Evolutionary conservation across 2,797 vertebrate species (phyloP).

Genomic region (Danio jaintianensis): DNA sequence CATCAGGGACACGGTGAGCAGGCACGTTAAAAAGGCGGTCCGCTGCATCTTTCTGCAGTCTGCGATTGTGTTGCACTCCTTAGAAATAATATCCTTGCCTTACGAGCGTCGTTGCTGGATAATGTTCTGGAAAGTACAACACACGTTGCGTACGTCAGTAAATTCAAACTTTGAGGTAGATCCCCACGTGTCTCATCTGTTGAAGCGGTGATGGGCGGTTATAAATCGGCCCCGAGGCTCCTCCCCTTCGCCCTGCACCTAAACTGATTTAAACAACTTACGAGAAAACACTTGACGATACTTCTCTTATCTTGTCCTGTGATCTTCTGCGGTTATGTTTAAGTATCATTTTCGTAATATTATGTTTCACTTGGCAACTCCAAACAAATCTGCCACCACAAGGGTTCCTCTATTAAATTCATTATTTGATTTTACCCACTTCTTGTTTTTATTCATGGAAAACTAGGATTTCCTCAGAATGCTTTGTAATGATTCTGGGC

Average conservation of each 20-base stretch:
- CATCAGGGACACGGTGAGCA: conserved; percentile 43
- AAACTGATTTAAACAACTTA: not conserved
- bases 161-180: conserved; percentile 46
- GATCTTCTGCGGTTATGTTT: not conserved
- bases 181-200: conserved; percentile 48
- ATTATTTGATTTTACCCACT: not conserved
- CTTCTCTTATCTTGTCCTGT: conserved; percentile 5
- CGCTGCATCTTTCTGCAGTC: conserved; percentile 48
- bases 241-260: not conserved
- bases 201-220: conserved; percentile 19
- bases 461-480: not conserved
- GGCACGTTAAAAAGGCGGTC: conserved; percentile 29
- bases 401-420: not conserved
- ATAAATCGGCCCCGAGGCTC: conserved; percentile 16
- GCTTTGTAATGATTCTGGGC: not conserved
- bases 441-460: not conserved
- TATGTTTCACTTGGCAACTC: not conserved
- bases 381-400: not conserved
- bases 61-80: not conserved
- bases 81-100: conserved; percentile 43
- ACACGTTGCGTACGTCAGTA: not conserved
- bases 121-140: not conserved
- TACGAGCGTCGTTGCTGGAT: not conserved
- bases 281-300: conserved; percentile 1
- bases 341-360: not conserved